Evolutionary conservation across 2,888 invertebrate genomes (phyloP).

Genomic region (Tridacna crocea): DNA sequence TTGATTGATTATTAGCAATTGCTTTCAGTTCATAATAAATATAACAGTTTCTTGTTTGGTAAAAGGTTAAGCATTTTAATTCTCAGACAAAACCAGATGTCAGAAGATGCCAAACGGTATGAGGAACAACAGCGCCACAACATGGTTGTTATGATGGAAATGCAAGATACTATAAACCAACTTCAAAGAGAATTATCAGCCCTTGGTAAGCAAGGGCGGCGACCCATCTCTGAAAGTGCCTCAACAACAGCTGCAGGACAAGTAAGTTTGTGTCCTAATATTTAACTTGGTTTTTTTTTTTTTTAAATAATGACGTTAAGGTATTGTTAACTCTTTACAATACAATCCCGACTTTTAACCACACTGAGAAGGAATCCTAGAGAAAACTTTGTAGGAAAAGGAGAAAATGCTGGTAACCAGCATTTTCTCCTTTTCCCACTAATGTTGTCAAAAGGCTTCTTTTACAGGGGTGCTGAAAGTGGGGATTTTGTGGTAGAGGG

Average conservation of each 20-base stretch:
- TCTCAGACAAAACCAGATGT: slow-evolving; percentile 72
- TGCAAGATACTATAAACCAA: slow-evolving; percentile 83
- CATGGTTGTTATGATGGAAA: slow-evolving; percentile 83
- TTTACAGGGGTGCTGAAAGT: no score
- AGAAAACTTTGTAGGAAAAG: no score
- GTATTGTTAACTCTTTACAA: not conserved
- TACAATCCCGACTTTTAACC: no score
- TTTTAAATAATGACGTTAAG: not conserved
- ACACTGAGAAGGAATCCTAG: no score
- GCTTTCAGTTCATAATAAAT: no score
- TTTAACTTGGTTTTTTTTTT: no score
- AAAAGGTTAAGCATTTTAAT: not conserved
- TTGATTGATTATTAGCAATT: no score
- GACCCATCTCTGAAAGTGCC: slow-evolving; percentile 56
- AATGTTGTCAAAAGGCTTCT: no score
- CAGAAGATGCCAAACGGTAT: slow-evolving; percentile 74
- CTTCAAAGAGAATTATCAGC: slow-evolving; percentile 79
- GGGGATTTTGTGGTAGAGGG: no score
- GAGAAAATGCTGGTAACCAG: no score
- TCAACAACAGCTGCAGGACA: slow-evolving; percentile 34
- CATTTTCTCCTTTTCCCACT: no score
- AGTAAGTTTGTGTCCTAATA: not conserved
- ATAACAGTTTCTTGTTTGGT: no score
- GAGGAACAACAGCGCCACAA: slow-evolving; percentile 80
- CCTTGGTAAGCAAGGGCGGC: slow-evolving; percentile 66